Evolutionary conservation across 2,113 vertebrate genomes (phyloP).

Genomic region (Colistium nudipinnis): DNA sequence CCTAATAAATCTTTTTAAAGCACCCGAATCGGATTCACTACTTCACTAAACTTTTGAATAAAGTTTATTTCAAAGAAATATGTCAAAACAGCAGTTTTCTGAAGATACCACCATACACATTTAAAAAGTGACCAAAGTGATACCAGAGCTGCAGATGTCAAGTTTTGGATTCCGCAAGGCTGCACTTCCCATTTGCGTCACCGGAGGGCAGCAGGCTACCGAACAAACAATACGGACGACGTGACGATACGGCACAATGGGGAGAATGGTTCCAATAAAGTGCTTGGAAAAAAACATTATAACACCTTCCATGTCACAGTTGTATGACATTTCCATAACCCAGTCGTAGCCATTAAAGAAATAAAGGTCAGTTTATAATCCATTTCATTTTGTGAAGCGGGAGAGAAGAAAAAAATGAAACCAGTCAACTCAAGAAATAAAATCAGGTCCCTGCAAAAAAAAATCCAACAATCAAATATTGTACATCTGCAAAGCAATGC

Average conservation of each 20-base stretch:
- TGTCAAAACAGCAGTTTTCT: no score
- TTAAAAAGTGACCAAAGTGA: not conserved
- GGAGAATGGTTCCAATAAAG: not conserved
- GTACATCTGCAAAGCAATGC: no score
- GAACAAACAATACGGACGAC: not conserved
- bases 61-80: no score
- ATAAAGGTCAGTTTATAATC: not conserved
- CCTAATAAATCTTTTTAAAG: not conserved
- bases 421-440: no score
- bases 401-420: no score
- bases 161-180: not conserved
- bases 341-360: not conserved
- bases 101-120: not conserved
- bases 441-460: no score
- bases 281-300: conserved; percentile 4
- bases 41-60: no score
- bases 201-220: conserved; percentile 55
- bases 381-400: not conserved
- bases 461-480: no score
- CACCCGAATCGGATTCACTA: no score
- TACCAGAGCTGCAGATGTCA: not conserved
- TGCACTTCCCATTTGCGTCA: conserved; percentile 28
- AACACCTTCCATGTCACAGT: not conserved
- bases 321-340: not conserved
- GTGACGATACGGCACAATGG: fast-evolving